Conservation (phyloP, 1,140 invertebrate species). For the Venturia canescens region DNA sequence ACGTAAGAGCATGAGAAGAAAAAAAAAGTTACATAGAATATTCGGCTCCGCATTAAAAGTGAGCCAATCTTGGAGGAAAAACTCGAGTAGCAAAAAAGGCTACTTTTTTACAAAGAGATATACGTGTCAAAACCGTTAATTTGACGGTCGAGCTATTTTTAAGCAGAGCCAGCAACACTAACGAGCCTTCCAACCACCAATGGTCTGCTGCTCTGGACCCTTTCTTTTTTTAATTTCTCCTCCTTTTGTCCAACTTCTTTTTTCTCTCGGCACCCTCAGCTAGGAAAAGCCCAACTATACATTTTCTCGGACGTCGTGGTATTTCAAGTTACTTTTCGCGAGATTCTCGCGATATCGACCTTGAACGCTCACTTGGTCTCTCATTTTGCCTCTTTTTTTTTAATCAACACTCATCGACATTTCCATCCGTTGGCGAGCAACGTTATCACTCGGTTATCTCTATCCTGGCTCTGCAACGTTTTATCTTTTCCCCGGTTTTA, state of each 20-base stretch:
- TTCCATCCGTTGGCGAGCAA: background rate
- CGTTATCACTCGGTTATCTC: background rate
- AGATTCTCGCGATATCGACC: constrained; percentile 15
- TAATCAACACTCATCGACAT: background rate
- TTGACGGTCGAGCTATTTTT: constrained; percentile 61
- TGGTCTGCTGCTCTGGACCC: constrained; percentile 12
- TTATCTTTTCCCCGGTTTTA: background rate
- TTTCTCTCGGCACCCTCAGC: background rate
- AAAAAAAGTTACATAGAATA: background rate
- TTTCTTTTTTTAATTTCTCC: background rate
- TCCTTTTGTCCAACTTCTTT: too few relatives aligned
- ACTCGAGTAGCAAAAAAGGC: background rate
- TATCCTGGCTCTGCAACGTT: background rate
- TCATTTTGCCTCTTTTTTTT: background rate
- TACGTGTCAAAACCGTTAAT: constrained; percentile 55
- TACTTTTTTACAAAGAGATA: constrained; percentile 17
- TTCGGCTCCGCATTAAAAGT: background rate
- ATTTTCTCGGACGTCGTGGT: constrained; percentile 16
- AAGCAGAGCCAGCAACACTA: constrained; percentile 54
- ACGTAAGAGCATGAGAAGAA: background rate
- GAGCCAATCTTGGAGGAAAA: background rate
- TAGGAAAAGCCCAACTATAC: background rate
- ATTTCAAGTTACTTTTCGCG: constrained; percentile 32
- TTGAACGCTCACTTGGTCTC: background rate
- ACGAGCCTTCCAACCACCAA: constrained; percentile 54